A percentile compares a stretch with the other conserved stretches of the same genome.
Conservation (phyloP, 2,888 invertebrate genomes). For the Serripes groenlandicus region DNA sequence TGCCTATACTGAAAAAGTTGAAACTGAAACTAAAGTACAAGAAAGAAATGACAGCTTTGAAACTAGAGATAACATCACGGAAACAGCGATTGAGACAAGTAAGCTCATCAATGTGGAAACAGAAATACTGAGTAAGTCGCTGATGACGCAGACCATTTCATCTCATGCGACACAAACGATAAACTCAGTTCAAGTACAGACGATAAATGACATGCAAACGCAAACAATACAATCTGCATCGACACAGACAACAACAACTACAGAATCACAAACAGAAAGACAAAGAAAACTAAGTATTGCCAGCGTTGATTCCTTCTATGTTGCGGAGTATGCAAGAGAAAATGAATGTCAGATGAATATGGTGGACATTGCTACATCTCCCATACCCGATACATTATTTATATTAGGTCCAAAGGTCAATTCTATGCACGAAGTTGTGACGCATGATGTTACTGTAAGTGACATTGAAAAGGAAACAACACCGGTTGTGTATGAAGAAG, state of each 20-base stretch:
- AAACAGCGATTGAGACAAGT: not conserved
- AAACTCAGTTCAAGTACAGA: constrained; percentile 45
- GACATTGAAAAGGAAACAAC: not conserved
- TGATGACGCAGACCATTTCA: constrained; percentile 39
- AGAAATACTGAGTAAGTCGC: not conserved
- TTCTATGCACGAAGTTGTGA: not conserved
- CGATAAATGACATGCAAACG: constrained; percentile 46
- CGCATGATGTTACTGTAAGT: not conserved
- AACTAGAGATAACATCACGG: not conserved
- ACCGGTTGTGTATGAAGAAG: not conserved
- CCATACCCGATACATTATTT: constrained; percentile 15
- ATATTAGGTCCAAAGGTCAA: not conserved
- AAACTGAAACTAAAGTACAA: not conserved
- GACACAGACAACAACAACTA: constrained; percentile 37
- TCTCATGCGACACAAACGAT: constrained; percentile 48
- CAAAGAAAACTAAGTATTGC: not conserved
- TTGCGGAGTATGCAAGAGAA: constrained; percentile 7
- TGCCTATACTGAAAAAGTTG: not conserved
- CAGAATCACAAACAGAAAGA: constrained; percentile 24
- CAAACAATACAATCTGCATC: constrained; percentile 36
- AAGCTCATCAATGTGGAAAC: not conserved
- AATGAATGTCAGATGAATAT: constrained; percentile 20
- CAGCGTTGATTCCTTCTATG: constrained; percentile 10
- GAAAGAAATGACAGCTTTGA: not conserved
- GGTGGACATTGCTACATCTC: constrained; percentile 22